Evolutionary conservation across 2,797 vertebrate genomes (phyloP).

Genomic region (Acropternis orthonyx): DNA sequence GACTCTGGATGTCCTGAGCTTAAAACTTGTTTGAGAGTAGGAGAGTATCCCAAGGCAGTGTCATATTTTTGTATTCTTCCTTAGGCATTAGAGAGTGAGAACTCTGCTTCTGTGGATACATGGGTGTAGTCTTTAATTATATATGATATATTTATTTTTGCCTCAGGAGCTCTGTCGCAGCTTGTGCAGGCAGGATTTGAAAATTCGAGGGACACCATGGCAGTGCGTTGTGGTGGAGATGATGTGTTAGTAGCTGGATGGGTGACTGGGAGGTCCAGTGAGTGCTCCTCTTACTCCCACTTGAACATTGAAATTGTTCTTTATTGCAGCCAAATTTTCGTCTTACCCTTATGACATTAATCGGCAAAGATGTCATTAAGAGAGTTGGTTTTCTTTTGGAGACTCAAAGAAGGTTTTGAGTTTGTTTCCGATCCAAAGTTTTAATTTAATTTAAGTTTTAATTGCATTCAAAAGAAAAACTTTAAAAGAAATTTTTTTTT

Average conservation of each 20-base stretch:
- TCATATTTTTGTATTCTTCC: conserved; percentile 55
- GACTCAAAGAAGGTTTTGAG: background rate
- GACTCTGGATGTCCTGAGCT: background rate
- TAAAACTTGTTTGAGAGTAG: background rate
- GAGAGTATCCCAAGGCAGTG: conserved; percentile 46
- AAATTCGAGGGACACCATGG: background rate
- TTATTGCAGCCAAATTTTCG: background rate
- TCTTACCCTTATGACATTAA: background rate
- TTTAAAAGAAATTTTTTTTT: background rate
- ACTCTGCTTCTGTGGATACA: background rate
- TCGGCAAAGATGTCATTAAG: background rate
- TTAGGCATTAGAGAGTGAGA: conserved; percentile 17
- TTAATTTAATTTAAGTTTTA: background rate
- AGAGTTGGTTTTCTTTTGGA: background rate
- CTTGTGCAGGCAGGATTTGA: conserved; percentile 25
- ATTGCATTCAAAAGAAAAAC: background rate
- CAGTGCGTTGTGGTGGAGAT: background rate
- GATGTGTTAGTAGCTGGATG: background rate
- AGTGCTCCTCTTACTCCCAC: background rate
- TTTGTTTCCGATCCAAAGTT: background rate
- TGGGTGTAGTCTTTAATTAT: conserved; percentile 51
- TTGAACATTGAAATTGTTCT: background rate
- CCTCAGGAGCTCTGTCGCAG: conserved; percentile 36
- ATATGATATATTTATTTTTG: conserved; percentile 61
- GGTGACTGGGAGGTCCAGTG: background rate